Evolutionary conservation across 2,113 vertebrate genomes (phyloP).

Genomic region (Phylloscopus trochilus): DNA sequence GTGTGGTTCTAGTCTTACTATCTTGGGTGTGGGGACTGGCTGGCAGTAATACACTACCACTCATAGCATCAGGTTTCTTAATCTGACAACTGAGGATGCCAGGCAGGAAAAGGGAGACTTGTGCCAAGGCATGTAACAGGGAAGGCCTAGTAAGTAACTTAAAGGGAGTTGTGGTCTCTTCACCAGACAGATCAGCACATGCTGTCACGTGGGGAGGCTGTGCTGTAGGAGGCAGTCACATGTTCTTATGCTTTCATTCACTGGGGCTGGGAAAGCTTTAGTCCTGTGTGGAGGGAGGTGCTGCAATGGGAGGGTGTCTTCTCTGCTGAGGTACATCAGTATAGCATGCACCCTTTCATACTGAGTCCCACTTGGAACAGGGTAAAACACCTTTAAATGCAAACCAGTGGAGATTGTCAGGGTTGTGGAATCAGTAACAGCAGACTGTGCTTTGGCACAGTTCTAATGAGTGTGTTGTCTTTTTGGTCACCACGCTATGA

Average conservation of each 20-base stretch:
- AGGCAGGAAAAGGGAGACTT: background rate
- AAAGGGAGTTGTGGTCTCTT: background rate
- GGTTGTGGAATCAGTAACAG: background rate
- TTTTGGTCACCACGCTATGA: background rate
- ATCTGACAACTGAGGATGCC: background rate
- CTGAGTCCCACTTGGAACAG: background rate
- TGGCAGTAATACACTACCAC: background rate
- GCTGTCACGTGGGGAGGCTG: background rate
- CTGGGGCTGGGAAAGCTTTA: background rate
- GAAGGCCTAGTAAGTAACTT: background rate
- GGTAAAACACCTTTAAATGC: background rate
- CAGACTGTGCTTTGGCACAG: background rate
- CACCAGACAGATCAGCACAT: background rate
- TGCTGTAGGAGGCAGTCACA: background rate
- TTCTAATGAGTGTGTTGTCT: background rate
- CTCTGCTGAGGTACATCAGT: background rate
- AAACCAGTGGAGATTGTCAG: background rate
- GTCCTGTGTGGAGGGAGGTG: background rate
- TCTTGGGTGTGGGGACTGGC: background rate
- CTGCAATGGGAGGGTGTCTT: background rate
- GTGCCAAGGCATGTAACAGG: background rate
- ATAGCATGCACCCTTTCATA: background rate
- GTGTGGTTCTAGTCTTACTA: conserved; percentile 75
- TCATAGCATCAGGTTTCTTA: background rate
- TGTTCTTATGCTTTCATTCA: background rate